Base-by-base conservation (phyloP, 2,888 invertebrate genomes). In the Acronicta psi region DNA sequence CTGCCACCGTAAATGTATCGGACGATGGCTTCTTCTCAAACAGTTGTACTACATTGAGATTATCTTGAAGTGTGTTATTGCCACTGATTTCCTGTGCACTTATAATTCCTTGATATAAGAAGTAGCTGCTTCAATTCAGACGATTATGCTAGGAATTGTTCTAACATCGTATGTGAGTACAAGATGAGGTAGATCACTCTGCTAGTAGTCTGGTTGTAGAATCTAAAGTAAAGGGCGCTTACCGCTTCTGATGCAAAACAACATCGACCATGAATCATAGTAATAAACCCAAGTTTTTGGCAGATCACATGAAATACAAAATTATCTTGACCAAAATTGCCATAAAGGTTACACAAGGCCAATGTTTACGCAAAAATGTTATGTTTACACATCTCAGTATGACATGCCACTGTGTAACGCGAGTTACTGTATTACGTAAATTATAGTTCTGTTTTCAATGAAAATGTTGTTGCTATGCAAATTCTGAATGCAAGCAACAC, bases 361-460 rank as follows among this genome's bases (percentile, higher is more conserved):
- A 51, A 45, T 23, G 20, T 55, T 55, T 58, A 50, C 45, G 52
- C 52, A 41, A 72, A 63, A 52, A 45, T 29, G 14, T 14, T 7
- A 29, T 37, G 44, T 67, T 67, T 52, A 41, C 47, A 47, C 41
- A 49, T 54, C 59, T 51, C 14, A 7, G 44, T 64, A 14, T 55
- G 41, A 45, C 31, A 43, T 49, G 34, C 36, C 43, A 23, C 40
- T 52, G 29, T 29, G 3, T 25, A 29, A 11, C 11, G 10, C 1
- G 25, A 9, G 23, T 23, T 23, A 23, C 23, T 7, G 7, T 23
- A 23, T 23, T 23, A 23, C 23, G 23, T 23, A 2, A 25, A 25
- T 9, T 25, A 25, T 25, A 13, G 31, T 31, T 31, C 4, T 31
- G 1, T 31, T 31, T 31, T 13, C 2, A 31, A 31, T 13, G 13